Percentiles rank a stretch among this genome's conserved stretches.
These are phyloP conservation scores for Chorisops tibialis DNA, from an alignment of 2,888 invertebrate species.

Conservation along the genomic window DNA sequence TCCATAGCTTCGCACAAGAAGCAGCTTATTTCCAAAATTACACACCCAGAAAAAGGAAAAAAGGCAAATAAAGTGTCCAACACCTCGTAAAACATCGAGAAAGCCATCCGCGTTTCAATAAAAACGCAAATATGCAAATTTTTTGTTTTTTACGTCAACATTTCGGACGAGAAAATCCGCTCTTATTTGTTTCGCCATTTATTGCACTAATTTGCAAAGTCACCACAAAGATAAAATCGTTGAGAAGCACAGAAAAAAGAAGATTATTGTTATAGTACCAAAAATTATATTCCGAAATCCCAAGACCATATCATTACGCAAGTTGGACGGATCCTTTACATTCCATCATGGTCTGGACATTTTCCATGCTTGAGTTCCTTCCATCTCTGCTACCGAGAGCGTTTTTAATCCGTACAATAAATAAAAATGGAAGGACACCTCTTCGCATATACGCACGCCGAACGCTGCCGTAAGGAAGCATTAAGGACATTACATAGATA, in stretches of 20 bases:
- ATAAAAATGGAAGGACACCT: slow-evolving; percentile 23
- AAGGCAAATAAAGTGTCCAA: slow-evolving; percentile 7
- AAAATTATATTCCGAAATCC: slow-evolving; percentile 20
- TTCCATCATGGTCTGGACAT: not conserved
- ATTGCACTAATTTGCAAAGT: slow-evolving; percentile 32
- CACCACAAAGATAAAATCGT: slow-evolving; percentile 23
- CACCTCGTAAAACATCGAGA: slow-evolving; percentile 23
- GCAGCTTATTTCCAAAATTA: not conserved
- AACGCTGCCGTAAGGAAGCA: not conserved
- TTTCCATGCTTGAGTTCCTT: not conserved
- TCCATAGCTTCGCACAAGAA: not conserved
- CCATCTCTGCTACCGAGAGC: slow-evolving; percentile 5
- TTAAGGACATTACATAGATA: slow-evolving; percentile 33
- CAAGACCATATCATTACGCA: slow-evolving; percentile 2
- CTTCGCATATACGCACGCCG: slow-evolving; percentile 11
- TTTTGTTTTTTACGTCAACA: not conserved
- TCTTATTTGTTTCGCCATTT: slow-evolving; percentile 20
- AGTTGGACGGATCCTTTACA: not conserved
- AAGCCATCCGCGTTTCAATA: slow-evolving; percentile 19
- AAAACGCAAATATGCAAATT: slow-evolving; percentile 32
- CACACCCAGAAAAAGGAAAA: not conserved
- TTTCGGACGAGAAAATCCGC: not conserved
- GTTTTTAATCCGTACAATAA: slow-evolving; percentile 31
- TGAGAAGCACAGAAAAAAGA: slow-evolving; percentile 14
- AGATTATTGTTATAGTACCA: slow-evolving; percentile 5